These are phyloP conservation scores for Darevskia mixta DNA, from an alignment of 2,797 vertebrate genomes.

Conservation along the genomic window DNA sequence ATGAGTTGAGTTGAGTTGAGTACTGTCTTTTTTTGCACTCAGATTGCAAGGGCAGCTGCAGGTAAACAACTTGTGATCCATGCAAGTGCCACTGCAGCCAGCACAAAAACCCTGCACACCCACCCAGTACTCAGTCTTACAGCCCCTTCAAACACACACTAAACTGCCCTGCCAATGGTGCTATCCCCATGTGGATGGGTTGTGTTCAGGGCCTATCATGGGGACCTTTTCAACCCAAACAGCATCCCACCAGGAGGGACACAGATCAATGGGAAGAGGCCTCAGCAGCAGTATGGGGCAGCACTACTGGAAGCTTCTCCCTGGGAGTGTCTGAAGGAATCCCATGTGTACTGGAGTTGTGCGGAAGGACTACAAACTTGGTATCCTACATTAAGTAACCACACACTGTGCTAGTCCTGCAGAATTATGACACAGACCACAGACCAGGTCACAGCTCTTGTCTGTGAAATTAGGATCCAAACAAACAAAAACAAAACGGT, in stretches of 20 bases:
- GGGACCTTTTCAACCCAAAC: neutral
- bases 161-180: neutral
- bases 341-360: neutral
- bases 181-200: neutral
- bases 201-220: neutral
- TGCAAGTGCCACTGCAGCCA: neutral
- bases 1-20: too few relatives aligned
- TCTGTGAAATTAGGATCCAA: too few relatives aligned
- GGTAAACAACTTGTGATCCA: neutral
- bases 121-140: neutral
- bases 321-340: neutral
- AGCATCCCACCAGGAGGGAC: neutral
- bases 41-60: neutral
- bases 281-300: neutral
- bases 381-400: too few relatives aligned
- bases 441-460: too few relatives aligned
- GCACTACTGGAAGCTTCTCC: neutral
- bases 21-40: neutral
- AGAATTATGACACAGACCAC: too few relatives aligned
- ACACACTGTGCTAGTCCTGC: too few relatives aligned
- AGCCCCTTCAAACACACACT: neutral
- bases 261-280: too few relatives aligned
- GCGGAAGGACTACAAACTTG: too few relatives aligned
- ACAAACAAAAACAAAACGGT: too few relatives aligned
- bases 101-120: neutral